phyloP scores from a whole-genome alignment of 2,113 vertebrate species.

The Scortum barcoo region DNA sequence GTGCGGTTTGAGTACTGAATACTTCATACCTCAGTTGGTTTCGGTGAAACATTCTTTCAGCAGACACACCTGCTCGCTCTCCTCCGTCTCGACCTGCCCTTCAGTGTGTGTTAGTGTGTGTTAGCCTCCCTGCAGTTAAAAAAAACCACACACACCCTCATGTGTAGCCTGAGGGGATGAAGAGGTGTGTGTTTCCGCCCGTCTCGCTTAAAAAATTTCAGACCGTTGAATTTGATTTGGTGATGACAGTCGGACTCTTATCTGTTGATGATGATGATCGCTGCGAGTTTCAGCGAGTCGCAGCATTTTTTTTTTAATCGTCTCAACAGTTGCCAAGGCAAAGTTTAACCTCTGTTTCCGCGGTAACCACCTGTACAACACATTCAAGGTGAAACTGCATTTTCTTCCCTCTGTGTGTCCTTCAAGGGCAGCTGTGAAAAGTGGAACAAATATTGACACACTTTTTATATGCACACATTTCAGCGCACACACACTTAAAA shows the following conservation, averaged over 20 bases:
- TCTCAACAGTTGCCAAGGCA: slow-evolving; percentile 34
- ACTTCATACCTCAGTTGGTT: slow-evolving; percentile 33
- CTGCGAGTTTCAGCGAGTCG: background rate
- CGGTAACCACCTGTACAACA: slow-evolving; percentile 50
- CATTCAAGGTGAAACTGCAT: slow-evolving; percentile 48
- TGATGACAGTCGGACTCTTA: background rate
- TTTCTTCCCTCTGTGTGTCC: slow-evolving; percentile 3
- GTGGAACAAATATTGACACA: slow-evolving; percentile 32
- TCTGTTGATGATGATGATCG: background rate
- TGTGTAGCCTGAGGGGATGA: background rate
- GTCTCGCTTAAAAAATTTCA: background rate
- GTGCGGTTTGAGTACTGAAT: background rate
- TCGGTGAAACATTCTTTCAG: slow-evolving; percentile 63
- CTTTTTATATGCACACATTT: background rate
- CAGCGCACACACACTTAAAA: background rate
- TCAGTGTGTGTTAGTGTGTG: background rate
- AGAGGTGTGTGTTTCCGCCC: background rate
- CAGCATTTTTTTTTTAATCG: background rate
- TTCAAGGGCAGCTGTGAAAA: slow-evolving; percentile 39
- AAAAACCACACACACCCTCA: slow-evolving; percentile 30
- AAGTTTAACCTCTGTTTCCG: slow-evolving; percentile 45
- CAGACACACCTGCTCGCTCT: slow-evolving; percentile 54
- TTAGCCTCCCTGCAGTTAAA: background rate
- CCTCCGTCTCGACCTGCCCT: slow-evolving; percentile 35
- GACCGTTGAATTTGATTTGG: background rate